Percentiles rank a stretch among this genome's conserved stretches.
These are phyloP conservation scores for Pipra filicauda DNA, from an alignment of 2,113 vertebrate genomes.

Conservation along the genomic window DNA sequence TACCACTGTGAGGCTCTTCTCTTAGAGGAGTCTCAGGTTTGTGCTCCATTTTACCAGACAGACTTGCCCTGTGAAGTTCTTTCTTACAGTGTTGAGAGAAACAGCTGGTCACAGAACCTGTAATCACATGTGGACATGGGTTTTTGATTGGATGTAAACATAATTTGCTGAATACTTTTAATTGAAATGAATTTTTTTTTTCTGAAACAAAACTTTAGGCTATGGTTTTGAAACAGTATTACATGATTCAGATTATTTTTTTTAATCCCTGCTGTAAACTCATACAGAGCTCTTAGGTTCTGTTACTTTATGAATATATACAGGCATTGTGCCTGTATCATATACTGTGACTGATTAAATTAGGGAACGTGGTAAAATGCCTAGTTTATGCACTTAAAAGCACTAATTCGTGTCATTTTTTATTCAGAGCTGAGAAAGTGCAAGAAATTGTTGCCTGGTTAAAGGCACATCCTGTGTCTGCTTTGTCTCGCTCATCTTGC, in stretches of 20 bases:
- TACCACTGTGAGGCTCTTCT: neutral
- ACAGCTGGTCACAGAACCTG: neutral
- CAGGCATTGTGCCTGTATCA: neutral
- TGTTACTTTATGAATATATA: neutral
- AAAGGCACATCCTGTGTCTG: conserved; percentile 85
- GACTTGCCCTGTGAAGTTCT: neutral
- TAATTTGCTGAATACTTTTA: neutral
- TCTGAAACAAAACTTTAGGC: neutral
- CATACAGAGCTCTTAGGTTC: neutral
- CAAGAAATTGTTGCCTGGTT: conserved; percentile 88
- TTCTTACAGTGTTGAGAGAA: neutral
- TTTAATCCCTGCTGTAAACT: neutral
- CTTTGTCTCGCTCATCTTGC: conserved; percentile 84
- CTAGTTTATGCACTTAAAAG: neutral
- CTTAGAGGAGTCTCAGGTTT: neutral
- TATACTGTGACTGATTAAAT: neutral
- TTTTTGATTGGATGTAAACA: neutral
- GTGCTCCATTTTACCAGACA: neutral
- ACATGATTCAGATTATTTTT: neutral
- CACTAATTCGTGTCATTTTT: conserved; percentile 37
- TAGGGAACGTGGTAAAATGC: neutral
- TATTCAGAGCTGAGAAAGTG: conserved; percentile 82
- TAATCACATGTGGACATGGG: neutral
- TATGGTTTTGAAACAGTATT: neutral
- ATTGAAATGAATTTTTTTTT: neutral